Evolutionary conservation across 2,797 vertebrate species (phyloP).

Genomic region (Gymnothorax javanicus): DNA sequence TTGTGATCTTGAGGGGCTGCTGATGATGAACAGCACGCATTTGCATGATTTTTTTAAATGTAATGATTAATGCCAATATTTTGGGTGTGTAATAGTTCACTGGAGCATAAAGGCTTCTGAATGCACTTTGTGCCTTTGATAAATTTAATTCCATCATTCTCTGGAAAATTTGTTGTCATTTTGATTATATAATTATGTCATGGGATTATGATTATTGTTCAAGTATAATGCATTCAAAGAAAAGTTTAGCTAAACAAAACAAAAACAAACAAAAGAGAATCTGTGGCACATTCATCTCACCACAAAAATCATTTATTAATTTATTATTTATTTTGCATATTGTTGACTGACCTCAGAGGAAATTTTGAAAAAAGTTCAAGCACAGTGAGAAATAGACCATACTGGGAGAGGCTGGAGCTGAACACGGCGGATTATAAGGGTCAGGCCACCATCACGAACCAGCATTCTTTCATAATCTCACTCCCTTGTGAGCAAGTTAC

Average conservation of each 20-base stretch:
- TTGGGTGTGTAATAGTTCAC: background rate
- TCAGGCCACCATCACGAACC: background rate
- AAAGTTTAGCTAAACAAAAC: background rate
- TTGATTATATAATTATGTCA: background rate
- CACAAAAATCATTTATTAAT: conserved; percentile 5
- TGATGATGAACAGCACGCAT: no score
- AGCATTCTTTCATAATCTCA: background rate
- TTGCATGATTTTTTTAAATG: no score
- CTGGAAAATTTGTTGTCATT: background rate
- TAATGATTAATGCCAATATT: background rate
- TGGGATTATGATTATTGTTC: background rate
- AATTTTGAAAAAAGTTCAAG: conserved; percentile 1
- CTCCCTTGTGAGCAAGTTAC: background rate
- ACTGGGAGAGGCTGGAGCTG: background rate
- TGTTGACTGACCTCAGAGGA: background rate
- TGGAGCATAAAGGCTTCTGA: no score
- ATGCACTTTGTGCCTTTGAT: background rate
- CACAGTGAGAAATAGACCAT: background rate
- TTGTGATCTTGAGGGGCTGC: no score
- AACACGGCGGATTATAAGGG: background rate
- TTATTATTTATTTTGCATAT: background rate
- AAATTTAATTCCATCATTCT: background rate
- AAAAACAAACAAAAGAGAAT: background rate
- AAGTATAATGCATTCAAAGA: background rate
- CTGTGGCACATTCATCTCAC: background rate